Base-by-base conservation (phyloP, 2,888 invertebrate genomes). In the Trissonchulus latispiculum region DNA sequence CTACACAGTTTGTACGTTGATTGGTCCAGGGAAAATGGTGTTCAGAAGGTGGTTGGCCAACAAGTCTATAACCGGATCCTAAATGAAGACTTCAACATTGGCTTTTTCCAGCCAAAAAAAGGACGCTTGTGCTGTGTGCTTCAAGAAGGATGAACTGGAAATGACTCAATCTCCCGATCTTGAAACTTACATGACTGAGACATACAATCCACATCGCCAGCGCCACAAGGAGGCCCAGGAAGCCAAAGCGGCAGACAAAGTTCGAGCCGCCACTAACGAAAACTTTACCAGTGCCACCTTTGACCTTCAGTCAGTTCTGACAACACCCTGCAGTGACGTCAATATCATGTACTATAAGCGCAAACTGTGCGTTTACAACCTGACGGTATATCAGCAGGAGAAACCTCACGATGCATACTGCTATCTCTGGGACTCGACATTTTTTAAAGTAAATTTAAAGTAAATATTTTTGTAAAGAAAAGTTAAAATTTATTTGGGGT, bases 341-440 rank as follows among this genome's bases (percentile, higher is more conserved):
- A 70, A 33, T 35, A 28, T 33, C 2, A n/a, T 72, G 64, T 72
- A 72, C 33, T 72, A 72, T 32, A 72, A 72, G 36, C 64, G 72
- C 31, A 72, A 48, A 70, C 68, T 72, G 3, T 29, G 35, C 32
- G 64, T 67, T 48, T 72, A 70, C 72, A 72, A 70, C 35, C 35
- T 70, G n/a, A 72, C 72, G 23, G 35, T 72, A 2, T 72, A 70
- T 23, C 61, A 70, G n/a, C 15, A 61, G 28, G 2, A 23, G 2
- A 48, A 48, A 48, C 28, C 23, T 2, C 15, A 70, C 8, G 32
- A 66, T 18, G 67, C 23, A 3, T 29, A 33, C 31, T 71, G 71
- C 61, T 72, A 29, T 72, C 3, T 72, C 3, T 72, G 72, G 72
- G 59, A 32, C n/a, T n/a, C n/a, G n/a, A n/a, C n/a, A n/a, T n/a